These are phyloP conservation scores for Macrosteles quadrilineatus DNA, from an alignment of 1,140 invertebrate genomes.

Conservation along the genomic window DNA sequence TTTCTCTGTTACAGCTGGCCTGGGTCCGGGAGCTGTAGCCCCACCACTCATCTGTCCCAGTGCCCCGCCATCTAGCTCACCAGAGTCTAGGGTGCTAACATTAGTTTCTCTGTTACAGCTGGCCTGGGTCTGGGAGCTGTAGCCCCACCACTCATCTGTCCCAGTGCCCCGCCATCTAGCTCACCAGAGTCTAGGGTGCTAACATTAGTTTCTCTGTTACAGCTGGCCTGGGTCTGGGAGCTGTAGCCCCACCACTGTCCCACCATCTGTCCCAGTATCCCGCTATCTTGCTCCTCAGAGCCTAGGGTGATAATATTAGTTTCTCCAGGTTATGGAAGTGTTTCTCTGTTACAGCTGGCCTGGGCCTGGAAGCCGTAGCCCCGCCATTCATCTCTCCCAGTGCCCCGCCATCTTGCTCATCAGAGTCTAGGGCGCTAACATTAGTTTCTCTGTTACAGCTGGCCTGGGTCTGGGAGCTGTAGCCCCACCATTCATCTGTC, in stretches of 20 bases:
- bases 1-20: not conserved
- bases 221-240: not conserved
- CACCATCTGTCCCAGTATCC: constrained; percentile 38
- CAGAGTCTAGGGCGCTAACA: too few relatives aligned
- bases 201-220: not conserved
- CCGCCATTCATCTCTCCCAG: constrained; percentile 33
- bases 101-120: not conserved
- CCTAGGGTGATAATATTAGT: too few relatives aligned
- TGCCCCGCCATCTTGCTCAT: constrained; percentile 35
- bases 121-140: not conserved
- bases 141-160: constrained; percentile 25
- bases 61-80: constrained; percentile 35
- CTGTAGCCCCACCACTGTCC: not conserved
- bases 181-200: constrained; percentile 59
- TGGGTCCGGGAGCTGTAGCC: not conserved
- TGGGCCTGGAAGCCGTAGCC: not conserved
- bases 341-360: not conserved
- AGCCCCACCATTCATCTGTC: constrained; percentile 25
- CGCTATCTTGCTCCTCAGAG: constrained; percentile 46
- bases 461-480: not conserved
- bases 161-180: constrained; percentile 37
- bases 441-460: not conserved
- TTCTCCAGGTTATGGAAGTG: too few relatives aligned
- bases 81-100: too few relatives aligned
- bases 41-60: constrained; percentile 33